phyloP scores from a whole-genome alignment of 2,888 invertebrate genomes.

The Tethea ocularis region DNA sequence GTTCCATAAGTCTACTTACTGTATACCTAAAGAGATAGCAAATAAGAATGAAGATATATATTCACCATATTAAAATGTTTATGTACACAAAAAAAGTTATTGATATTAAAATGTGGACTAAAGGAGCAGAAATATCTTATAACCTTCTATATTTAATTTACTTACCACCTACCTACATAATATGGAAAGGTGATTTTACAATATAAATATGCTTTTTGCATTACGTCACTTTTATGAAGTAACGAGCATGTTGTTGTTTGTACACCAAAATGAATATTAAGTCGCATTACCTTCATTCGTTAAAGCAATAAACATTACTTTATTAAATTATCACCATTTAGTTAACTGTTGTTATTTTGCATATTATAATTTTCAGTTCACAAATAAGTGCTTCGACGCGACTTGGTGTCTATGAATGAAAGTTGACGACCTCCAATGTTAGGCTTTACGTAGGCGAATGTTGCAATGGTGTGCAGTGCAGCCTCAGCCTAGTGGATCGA shows the following conservation, averaged over 20 bases:
- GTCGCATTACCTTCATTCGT: not conserved
- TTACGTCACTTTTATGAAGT: not conserved
- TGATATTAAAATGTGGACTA: not conserved
- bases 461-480: conserved; percentile 54
- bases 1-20: conserved; percentile 18
- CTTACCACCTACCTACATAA: no score
- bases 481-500: conserved; percentile 15
- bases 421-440: conserved; percentile 77
- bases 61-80: not conserved
- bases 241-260: not conserved
- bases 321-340: not conserved
- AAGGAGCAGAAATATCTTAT: not conserved
- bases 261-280: not conserved
- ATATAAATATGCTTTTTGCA: not conserved
- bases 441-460: conserved; percentile 68
- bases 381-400: conserved; percentile 34
- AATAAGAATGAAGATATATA: no score
- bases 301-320: not conserved
- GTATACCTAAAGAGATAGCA: not conserved
- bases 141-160: no score
- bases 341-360: conserved; percentile 30
- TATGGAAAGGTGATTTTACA: not conserved
- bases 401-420: conserved; percentile 71
- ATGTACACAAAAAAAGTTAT: no score
- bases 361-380: conserved; percentile 41